Evolutionary conservation across 2,888 invertebrate species (phyloP), one percentile per base, ranked within the genome.

Genomic region (Ophioninae sp.): DNA sequence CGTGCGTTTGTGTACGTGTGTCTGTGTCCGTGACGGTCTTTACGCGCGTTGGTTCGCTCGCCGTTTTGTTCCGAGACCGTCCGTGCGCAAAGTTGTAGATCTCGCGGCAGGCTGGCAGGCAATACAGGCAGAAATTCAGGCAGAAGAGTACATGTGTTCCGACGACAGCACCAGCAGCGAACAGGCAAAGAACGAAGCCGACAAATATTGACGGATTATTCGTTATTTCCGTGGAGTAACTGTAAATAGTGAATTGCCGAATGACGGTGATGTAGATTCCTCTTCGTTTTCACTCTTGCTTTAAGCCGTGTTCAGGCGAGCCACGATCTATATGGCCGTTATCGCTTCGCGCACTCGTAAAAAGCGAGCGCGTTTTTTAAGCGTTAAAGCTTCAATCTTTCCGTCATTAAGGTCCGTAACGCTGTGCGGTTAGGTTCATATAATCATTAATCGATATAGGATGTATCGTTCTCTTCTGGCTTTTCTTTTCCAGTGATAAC

Each of bases 41-140:
- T 68, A 8, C 5, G 44, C 44, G 44, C 13, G 44, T 57, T 44
- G n/a, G 17, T 39, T 76, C 69, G 75, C 70, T 61, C 7, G 41
- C 50, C 50, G 20, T 44, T 44, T 64, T 37, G 21, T 65, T 59
- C 72, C 57, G 44, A 84, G 82, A 85, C 85, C 85, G 85, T 87
- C 83, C 84, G 75, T 79, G 85, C 86, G 84, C 87, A 87, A 85
- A 84, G 82, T 86, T 77, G 79, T 79, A 85, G 85, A 85, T 76
- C 81, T 83, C 83, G 83, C 79, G 78, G 83, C 74, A 75, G 61
- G 30, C 78, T 73, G 56, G 73, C 69, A 85, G 76, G 74, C 75
- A 69, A 70, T 72, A 80, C 85, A 81, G 73, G 78, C 84, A 79
- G 74, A 72, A 81, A 82, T 77, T 76, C 85, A 81, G 84, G 83